phyloP scores from a whole-genome alignment of 2,113 vertebrate species.

The Ia io region DNA sequence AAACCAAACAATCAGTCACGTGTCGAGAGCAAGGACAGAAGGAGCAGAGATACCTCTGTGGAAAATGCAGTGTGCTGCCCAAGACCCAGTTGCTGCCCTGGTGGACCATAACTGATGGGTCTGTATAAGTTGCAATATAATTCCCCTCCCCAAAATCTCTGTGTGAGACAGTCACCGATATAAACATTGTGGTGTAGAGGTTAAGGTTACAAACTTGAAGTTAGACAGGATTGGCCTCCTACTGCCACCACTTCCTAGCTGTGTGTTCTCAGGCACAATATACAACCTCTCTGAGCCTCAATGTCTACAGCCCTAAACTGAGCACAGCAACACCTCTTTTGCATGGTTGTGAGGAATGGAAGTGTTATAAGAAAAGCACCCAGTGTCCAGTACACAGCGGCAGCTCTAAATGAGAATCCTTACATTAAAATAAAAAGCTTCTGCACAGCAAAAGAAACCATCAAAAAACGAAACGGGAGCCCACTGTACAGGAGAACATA shows the following conservation, averaged over 20 bases:
- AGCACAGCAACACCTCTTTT: background rate
- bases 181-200: background rate
- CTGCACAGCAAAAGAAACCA: too few species aligned
- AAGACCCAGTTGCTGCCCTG: background rate
- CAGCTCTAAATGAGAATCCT: background rate
- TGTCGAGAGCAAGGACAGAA: background rate
- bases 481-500: too few species aligned
- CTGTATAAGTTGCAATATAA: background rate
- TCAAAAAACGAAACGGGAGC: too few species aligned
- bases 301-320: background rate
- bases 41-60: background rate
- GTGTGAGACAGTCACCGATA: background rate
- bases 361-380: background rate
- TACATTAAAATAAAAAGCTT: too few species aligned
- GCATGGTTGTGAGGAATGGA: background rate
- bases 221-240: background rate
- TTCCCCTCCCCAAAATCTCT: background rate
- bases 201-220: background rate
- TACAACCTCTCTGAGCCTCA: background rate
- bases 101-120: fast-evolving
- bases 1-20: background rate
- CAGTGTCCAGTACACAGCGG: fast-evolving
- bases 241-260: background rate
- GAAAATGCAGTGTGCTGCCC: background rate
- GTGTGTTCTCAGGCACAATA: background rate